These are phyloP conservation scores for Anolis sagrei DNA, from an alignment of 2,113 vertebrate species.

Conservation along the genomic window DNA sequence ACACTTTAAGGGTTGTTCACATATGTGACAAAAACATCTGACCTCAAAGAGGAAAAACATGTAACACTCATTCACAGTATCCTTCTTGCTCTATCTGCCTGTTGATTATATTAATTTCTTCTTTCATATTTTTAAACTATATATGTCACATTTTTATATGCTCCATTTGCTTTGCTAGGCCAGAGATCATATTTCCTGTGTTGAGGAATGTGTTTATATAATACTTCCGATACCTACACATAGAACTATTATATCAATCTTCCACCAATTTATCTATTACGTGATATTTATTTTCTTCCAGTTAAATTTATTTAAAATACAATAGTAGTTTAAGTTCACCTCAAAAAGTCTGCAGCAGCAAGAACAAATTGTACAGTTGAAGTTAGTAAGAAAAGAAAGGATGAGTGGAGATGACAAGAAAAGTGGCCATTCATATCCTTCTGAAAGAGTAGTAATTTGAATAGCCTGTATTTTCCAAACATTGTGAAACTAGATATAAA, in stretches of 20 bases:
- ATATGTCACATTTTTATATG: not conserved
- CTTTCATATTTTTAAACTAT: not conserved
- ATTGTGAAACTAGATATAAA: slow-evolving; percentile 5
- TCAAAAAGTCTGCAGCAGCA: not conserved
- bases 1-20: too few relatives aligned
- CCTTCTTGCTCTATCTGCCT: not conserved
- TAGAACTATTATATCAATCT: not conserved
- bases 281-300: too few relatives aligned
- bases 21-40: not conserved
- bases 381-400: not conserved
- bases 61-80: not conserved
- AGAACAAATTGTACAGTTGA: not conserved
- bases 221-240: not conserved
- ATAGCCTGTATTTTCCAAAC: not conserved
- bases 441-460: not conserved
- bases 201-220: not conserved
- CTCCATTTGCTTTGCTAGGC: not conserved
- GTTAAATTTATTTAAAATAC: not conserved
- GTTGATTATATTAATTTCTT: not conserved
- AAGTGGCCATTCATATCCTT: not conserved
- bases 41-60: not conserved
- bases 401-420: not conserved
- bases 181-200: not conserved
- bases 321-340: not conserved
- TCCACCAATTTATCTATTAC: not conserved